Conservation (phyloP, 2,888 invertebrate species). For the Drosophila phalerata region DNA sequence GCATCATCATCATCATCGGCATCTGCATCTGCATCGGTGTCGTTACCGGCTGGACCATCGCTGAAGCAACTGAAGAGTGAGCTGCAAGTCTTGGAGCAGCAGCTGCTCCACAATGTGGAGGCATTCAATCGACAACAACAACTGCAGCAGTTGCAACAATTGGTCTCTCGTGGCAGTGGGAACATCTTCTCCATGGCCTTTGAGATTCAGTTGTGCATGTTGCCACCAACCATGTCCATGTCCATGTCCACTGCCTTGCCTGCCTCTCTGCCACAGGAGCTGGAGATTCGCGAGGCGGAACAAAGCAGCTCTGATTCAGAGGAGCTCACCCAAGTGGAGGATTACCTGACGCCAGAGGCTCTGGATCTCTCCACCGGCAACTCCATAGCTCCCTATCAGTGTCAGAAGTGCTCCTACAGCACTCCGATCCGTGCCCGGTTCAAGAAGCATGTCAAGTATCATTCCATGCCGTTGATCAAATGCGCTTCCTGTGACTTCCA, state of each 20-base stretch:
- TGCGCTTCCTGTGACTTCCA: slow-evolving; percentile 97
- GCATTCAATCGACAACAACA: slow-evolving; percentile 76
- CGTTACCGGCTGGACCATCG: slow-evolving; percentile 47
- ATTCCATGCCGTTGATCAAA: slow-evolving; percentile 97
- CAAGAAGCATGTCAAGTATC: slow-evolving; percentile 97
- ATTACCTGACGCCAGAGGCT: slow-evolving; percentile 25
- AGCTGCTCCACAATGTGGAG: slow-evolving; percentile 69
- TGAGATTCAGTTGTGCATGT: slow-evolving; percentile 69
- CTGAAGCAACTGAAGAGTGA: slow-evolving; percentile 80
- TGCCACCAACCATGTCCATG: slow-evolving; percentile 43
- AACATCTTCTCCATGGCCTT: slow-evolving; percentile 81
- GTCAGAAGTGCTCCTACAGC: slow-evolving; percentile 95
- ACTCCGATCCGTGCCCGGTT: slow-evolving; percentile 95
- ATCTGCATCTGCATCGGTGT: too few relatives aligned
- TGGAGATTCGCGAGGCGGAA: slow-evolving; percentile 52
- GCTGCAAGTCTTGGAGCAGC: slow-evolving; percentile 82
- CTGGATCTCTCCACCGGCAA: slow-evolving; percentile 33
- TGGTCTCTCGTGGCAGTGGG: slow-evolving; percentile 36
- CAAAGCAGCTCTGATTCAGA: slow-evolving; percentile 60
- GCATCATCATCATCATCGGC: too few relatives aligned
- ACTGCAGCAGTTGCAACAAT: slow-evolving; percentile 64
- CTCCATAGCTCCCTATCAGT: slow-evolving; percentile 88
- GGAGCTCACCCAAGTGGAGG: slow-evolving; percentile 18
- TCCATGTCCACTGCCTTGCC: not conserved
- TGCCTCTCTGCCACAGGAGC: not conserved